Percentiles rank a stretch among this genome's conserved stretches.
Evolutionary conservation across 37 sponge, comb jelly and placozoan species (phyloP).

Genomic region (Axinella damicornis): DNA sequence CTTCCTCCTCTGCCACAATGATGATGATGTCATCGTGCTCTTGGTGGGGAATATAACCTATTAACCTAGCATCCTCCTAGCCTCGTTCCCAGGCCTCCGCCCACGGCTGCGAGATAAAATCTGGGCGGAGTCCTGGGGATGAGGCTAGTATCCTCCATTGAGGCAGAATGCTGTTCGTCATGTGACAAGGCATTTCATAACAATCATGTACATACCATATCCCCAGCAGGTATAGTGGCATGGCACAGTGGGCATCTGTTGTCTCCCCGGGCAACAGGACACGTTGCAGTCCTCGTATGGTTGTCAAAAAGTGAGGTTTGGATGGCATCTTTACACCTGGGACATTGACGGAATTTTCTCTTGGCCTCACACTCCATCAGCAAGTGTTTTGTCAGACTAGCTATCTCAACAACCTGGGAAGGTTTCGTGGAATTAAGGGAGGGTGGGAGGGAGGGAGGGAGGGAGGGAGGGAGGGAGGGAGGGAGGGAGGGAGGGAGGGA

Average conservation of each 20-base stretch:
- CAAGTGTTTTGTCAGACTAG: constrained; percentile 63
- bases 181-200: too few relatives aligned
- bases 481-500: not conserved
- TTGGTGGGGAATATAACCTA: too few relatives aligned
- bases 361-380: constrained; percentile 76
- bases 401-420: constrained; percentile 82
- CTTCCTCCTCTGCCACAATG: too few relatives aligned
- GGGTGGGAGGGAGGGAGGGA: not conserved
- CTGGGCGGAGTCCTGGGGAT: too few relatives aligned
- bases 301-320: not conserved
- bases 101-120: too few relatives aligned
- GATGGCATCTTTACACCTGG: constrained; percentile 63
- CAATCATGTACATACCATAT: constrained; percentile 30
- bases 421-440: not conserved
- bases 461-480: not conserved
- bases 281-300: constrained; percentile 31
- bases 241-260: constrained; percentile 62
- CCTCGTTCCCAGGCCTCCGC: too few relatives aligned
- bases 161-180: too few relatives aligned
- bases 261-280: not conserved
- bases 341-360: constrained; percentile 73
- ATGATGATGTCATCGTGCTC: too few relatives aligned
- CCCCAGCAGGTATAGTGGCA: constrained; percentile 10
- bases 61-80: too few relatives aligned
- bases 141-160: too few relatives aligned